Conservation (phyloP, 2,113 vertebrate genomes). For the Acanthochromis polyacanthus region DNA sequence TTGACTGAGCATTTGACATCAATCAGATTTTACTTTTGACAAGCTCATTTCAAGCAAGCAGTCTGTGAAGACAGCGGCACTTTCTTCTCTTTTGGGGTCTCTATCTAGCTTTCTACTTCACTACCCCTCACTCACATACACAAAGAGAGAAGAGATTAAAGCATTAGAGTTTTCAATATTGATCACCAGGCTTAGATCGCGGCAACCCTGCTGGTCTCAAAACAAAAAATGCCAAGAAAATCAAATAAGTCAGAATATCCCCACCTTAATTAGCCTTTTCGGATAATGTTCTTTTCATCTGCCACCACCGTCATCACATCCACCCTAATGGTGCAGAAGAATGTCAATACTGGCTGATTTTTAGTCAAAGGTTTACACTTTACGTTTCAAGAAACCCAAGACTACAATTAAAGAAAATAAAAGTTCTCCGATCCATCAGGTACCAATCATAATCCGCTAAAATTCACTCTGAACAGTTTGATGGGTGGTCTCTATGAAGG, state of each 20-base stretch:
- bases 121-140: not conserved
- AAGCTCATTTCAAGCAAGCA: constrained; percentile 32
- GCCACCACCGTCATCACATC: not conserved
- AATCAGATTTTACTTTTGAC: constrained; percentile 33
- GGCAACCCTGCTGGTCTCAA: constrained; percentile 27
- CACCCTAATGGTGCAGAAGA: not conserved
- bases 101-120: not conserved
- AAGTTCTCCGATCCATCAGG: too few species aligned
- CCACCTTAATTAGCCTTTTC: not conserved
- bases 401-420: too few species aligned
- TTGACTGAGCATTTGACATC: constrained; percentile 32
- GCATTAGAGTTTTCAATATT: constrained; percentile 27
- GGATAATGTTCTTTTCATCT: not conserved
- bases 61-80: constrained; percentile 24
- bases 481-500: too few species aligned
- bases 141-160: constrained; percentile 29
- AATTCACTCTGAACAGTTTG: too few species aligned
- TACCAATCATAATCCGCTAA: too few species aligned
- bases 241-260: not conserved
- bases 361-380: too few species aligned
- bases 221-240: constrained; percentile 1
- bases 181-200: constrained; percentile 9
- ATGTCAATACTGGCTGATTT: not conserved
- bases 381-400: too few species aligned
- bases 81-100: constrained; percentile 24